Percentiles rank a stretch among this genome's conserved stretches.
These are phyloP conservation scores for Babyrousa celebensis DNA, from an alignment of 2,797 vertebrate species.

Conservation along the genomic window DNA sequence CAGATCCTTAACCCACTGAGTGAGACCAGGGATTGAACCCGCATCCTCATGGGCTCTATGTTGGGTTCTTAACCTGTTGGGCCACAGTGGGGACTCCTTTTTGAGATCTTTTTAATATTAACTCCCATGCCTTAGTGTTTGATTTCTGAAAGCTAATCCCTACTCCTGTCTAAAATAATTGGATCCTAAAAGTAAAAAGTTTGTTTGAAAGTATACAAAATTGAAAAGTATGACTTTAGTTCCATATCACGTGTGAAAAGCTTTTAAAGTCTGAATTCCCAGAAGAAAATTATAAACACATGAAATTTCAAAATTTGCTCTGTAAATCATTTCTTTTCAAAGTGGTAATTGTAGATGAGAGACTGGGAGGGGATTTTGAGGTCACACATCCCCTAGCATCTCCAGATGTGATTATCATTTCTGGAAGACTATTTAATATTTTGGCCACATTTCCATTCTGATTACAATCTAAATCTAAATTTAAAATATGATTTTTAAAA, in stretches of 20 bases:
- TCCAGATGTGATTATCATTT: conserved; percentile 3
- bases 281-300: conserved; percentile 52
- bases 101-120: neutral
- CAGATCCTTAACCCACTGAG: too few relatives aligned
- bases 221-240: conserved; percentile 39
- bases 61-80: too few relatives aligned
- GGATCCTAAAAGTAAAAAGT: conserved; percentile 44
- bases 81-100: too few relatives aligned
- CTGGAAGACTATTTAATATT: conserved; percentile 38
- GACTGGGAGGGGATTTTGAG: neutral
- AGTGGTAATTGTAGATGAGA: neutral
- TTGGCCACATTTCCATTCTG: conserved; percentile 34
- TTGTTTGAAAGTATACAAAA: conserved; percentile 50
- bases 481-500: conserved; percentile 43
- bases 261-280: conserved; percentile 54
- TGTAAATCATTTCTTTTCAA: conserved; percentile 53
- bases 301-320: neutral
- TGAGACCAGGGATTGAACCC: too few relatives aligned
- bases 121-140: conserved; percentile 31
- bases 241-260: neutral
- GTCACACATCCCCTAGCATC: neutral
- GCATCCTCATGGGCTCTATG: too few relatives aligned
- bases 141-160: conserved; percentile 48
- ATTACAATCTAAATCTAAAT: conserved; percentile 1
- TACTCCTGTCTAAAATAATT: conserved; percentile 68